Base-by-base conservation (phyloP, 1,140 invertebrate genomes). In the Temnothorax nylanderi region DNA sequence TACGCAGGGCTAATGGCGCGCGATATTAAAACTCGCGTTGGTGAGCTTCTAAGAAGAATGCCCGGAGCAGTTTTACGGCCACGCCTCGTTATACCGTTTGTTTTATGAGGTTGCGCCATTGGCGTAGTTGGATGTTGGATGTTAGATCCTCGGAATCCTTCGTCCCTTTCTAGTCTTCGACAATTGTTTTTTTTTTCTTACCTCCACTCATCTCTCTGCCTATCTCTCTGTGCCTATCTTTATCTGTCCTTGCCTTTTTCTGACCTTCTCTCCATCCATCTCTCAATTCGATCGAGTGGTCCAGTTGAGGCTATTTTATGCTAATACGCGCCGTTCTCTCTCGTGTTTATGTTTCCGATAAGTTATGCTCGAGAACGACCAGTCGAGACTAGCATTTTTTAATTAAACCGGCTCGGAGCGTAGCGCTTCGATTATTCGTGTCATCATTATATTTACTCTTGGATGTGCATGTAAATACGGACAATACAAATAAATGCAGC, bases 81-180 rank as follows among this genome's bases (percentile, higher is more conserved):
- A 88, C 86, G 87, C 76, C 87, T 88, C 76, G 87, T 88, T 88
- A 88, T 88, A 80, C 87, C 86, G 67, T 80, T 77, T 88, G 87
- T 71, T 88, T 88, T 88, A 88, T 87, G 85, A 85, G 87, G 54
- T 86, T 84, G 85, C 54, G 62, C 75, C 87, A 88, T 87, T 88
- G 87, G 87, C 87, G 87, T 88, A 88, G 87, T 82, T 69, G 54
- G 64, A 62, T 64, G 87, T 82, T 69, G 54, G 64, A 62, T 64
- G 26, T 26, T 26, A 1, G 51, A 82, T 64, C 10, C 21, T 21
- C 21, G 34, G 7, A 16, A 49, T 37, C 16, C 51, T 41, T 37
- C 21, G 32, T 37, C 37, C 21, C 10, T 26, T 51, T 51, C 60
- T n/a, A 60, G 34, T 74, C 54, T 60, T 13, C 18, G 26, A 54